Evolutionary conservation across 2,113 vertebrate species (phyloP).

Genomic region (Pica pica): DNA sequence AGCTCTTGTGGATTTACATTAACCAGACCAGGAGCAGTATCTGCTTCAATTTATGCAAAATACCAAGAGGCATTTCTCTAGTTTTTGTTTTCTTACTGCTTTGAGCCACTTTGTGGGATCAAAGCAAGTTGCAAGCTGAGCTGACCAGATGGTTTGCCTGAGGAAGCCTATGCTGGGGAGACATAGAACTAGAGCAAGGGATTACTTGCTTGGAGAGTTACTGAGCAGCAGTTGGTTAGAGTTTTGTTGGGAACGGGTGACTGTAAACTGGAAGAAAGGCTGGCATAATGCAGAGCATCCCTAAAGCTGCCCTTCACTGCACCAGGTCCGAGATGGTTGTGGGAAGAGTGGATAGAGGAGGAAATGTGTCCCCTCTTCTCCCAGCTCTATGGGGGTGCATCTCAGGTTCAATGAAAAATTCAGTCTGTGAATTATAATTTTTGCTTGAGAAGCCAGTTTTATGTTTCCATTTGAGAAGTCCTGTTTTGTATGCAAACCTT

Average conservation of each 20-base stretch:
- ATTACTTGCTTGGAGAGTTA: not conserved
- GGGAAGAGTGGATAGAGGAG: not conserved
- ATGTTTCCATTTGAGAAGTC: not conserved
- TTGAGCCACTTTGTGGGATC: not conserved
- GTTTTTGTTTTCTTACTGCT: not conserved
- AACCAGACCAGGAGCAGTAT: not conserved
- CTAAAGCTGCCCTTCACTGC: not conserved
- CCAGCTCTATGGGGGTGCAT: accelerated
- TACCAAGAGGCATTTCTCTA: not conserved
- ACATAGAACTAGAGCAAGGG: not conserved
- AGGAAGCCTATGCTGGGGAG: not conserved
- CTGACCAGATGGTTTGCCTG: not conserved
- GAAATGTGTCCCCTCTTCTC: not conserved
- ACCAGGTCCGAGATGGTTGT: accelerated
- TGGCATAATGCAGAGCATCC: not conserved
- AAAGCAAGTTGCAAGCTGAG: not conserved
- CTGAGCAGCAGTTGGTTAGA: not conserved
- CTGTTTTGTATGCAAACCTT: not conserved
- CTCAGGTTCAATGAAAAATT: not conserved
- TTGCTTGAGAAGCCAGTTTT: not conserved
- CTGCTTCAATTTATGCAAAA: not conserved
- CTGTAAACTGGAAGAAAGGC: not conserved
- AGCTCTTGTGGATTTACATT: not conserved
- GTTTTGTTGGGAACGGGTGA: not conserved
- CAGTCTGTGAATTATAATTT: not conserved